Evolutionary conservation across 2,888 invertebrate genomes (phyloP).

Genomic region (Ernsta delagoae): DNA sequence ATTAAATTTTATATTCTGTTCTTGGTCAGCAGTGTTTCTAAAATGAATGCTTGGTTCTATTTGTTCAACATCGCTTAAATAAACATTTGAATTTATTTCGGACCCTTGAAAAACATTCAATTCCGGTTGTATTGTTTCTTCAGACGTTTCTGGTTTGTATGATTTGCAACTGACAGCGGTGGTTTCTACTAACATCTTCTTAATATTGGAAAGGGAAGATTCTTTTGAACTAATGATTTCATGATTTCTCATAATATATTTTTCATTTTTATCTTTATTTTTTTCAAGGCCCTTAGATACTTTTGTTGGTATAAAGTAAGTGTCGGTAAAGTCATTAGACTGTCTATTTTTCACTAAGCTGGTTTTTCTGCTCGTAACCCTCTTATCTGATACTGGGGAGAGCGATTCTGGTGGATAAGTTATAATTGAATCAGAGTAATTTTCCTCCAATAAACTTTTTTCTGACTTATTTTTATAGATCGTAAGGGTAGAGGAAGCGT

Average conservation of each 20-base stretch:
- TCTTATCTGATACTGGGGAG: conserved; percentile 3
- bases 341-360: conserved; percentile 5
- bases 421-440: conserved; percentile 58
- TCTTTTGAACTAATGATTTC: neutral
- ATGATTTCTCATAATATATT: neutral
- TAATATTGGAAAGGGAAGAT: neutral
- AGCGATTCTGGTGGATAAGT: conserved; percentile 57
- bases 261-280: neutral
- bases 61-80: too few relatives aligned
- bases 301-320: conserved; percentile 55
- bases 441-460: conserved; percentile 40
- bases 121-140: too few relatives aligned
- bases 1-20: too few relatives aligned
- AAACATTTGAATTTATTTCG: too few relatives aligned
- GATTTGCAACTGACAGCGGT: neutral
- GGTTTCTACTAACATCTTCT: neutral
- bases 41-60: too few relatives aligned
- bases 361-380: neutral
- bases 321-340: conserved; percentile 30
- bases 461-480: conserved; percentile 8
- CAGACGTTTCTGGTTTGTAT: too few relatives aligned
- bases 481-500: conserved; percentile 1
- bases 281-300: conserved; percentile 27
- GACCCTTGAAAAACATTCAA: too few relatives aligned
- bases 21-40: too few relatives aligned